Conservation (phyloP, 2,797 vertebrate genomes). For the Pyrrhura leucotis region DNA sequence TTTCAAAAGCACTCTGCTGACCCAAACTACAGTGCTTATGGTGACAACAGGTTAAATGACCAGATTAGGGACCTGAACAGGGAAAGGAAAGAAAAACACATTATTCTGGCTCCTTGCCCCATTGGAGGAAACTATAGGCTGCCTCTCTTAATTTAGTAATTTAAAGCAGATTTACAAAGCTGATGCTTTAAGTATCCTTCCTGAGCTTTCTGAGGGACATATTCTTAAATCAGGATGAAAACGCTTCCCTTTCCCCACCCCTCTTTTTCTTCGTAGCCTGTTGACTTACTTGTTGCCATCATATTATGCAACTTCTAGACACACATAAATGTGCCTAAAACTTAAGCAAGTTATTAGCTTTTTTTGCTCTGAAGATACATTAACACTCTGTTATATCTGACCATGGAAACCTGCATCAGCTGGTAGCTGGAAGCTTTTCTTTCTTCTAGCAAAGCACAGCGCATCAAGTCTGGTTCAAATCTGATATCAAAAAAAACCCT, state of each 20-base stretch:
- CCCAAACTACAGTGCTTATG: neutral
- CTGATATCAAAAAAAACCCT: neutral
- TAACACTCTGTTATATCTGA: neutral
- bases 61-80: neutral
- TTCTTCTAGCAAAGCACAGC: neutral
- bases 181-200: neutral
- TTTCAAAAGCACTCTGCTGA: neutral
- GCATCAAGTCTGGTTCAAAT: neutral
- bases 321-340: neutral
- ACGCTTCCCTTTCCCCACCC: neutral
- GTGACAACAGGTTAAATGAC: neutral
- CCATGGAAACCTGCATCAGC: neutral
- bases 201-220: neutral
- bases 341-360: neutral
- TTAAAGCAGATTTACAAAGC: neutral
- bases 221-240: neutral
- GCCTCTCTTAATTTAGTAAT: neutral
- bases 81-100: neutral
- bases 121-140: neutral
- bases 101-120: neutral
- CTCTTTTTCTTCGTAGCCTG: neutral
- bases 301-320: neutral
- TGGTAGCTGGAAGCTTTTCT: slow-evolving; percentile 17
- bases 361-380: neutral
- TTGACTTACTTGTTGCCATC: neutral